Base-by-base conservation (phyloP, 2,888 invertebrate genomes). In the Sphaerophoria taeniata region DNA sequence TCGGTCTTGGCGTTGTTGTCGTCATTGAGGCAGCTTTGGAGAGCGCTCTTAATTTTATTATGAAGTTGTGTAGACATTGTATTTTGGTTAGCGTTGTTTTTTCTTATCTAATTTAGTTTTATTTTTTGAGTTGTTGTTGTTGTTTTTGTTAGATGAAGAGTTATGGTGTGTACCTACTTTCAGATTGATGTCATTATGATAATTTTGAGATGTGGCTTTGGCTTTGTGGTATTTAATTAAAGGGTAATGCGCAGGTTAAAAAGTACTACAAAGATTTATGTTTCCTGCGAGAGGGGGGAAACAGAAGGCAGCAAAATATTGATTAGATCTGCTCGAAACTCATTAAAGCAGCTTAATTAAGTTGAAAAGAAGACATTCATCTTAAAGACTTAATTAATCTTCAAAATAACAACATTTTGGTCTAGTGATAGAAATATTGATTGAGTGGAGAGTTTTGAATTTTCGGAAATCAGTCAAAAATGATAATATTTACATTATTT, bases 111-210 rank as follows among this genome's bases (percentile, higher is more conserved):
- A 39, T 39, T n/a, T 53, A 51, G 67, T 70, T 63, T 51, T 55
- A 36, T 60, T 61, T 43, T 72, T 55, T 77, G n/a, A 14, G n/a
- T n/a, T 36, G 78, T 24, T 24, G 24, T 24, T 24, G 24, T 24
- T 24, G 24, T 24, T 24, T 24, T 24, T 24, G 24, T 24, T 24
- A 24, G 56, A 69, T 78, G 56, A 56, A 73, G 63, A 69, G 56
- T 43, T 63, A 39, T 61, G 43, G 31, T 61, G 33, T 53, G 31
- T 56, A 31, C 14, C 16, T 51, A 61, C 67, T 67, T 81, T 7
- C 61, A 75, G 70, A 80, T 63, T 80, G 81, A 71, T 81, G 80
- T 75, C 69, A 58, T 81, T 81, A 76, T 76, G 76, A 71, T 81
- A 81, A 81, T 81, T 81, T 70, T 39, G 45, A 81, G 71, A 56